Conservation (phyloP, 2,113 vertebrate species). For the Psettodes erumei region DNA sequence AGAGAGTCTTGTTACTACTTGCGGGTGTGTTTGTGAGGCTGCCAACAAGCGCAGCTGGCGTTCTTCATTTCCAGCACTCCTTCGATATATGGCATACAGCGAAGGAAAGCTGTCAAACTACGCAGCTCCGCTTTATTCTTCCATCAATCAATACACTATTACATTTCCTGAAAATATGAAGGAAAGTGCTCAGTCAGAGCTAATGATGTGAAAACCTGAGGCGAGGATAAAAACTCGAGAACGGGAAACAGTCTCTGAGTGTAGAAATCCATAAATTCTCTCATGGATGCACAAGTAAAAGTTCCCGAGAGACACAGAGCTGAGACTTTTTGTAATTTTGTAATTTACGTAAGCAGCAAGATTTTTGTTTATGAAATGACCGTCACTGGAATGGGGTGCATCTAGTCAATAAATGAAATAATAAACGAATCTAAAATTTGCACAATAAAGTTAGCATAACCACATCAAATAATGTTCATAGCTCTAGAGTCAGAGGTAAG, state of each 20-base stretch:
- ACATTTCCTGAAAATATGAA: not conserved
- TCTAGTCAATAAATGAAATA: not conserved
- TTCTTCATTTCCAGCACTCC: conserved; percentile 22
- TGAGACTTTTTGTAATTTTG: not conserved
- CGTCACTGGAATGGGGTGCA: not conserved
- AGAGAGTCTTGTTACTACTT: conserved; percentile 11
- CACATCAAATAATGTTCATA: not conserved
- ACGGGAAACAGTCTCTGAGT: not conserved
- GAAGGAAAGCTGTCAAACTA: conserved; percentile 15
- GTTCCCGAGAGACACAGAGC: not conserved
- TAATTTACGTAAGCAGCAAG: too few species aligned
- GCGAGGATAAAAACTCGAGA: not conserved
- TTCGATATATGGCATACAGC: conserved; percentile 5
- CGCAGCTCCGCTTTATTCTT: conserved; percentile 8
- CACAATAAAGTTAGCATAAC: not conserved
- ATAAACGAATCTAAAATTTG: not conserved
- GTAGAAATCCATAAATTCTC: not conserved
- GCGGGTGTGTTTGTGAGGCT: conserved; percentile 15
- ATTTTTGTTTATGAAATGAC: not conserved
- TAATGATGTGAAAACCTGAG: conserved; percentile 6
- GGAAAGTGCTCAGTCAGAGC: conserved; percentile 3
- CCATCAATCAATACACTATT: conserved; percentile 11
- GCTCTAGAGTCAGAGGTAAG: not conserved
- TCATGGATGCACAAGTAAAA: not conserved
- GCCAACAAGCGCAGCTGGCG: conserved; percentile 57